Conservation (phyloP, 2,888 invertebrate genomes). For the Osmoderma eremita region DNA sequence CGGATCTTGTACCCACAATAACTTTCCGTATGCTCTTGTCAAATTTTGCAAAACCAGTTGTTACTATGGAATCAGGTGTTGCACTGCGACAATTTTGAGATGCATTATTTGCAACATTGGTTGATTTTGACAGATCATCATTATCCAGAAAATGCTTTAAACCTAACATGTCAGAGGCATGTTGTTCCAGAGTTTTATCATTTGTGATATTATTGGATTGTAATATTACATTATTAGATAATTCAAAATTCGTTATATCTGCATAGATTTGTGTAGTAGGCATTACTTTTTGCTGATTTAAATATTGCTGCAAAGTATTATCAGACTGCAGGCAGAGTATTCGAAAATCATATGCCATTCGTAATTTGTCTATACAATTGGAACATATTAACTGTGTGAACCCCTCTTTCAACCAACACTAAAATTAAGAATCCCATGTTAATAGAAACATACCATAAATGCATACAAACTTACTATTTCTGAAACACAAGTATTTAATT, state of each 20-base stretch:
- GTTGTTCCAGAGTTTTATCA: conserved; percentile 54
- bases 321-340: conserved; percentile 58
- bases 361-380: conserved; percentile 57
- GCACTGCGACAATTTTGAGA: conserved; percentile 51
- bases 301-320: conserved; percentile 55
- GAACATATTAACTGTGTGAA: conserved; percentile 58
- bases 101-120: conserved; percentile 49
- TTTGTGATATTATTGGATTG: conserved; percentile 47
- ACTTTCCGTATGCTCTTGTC: conserved; percentile 38
- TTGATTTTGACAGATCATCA: conserved; percentile 54
- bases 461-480: conserved; percentile 57
- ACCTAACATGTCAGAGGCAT: conserved; percentile 58
- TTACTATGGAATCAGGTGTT: conserved; percentile 49
- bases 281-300: conserved; percentile 52
- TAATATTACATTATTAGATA: conserved; percentile 47
- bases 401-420: conserved; percentile 59
- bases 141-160: conserved; percentile 60
- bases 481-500: conserved; percentile 58
- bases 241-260: conserved; percentile 55
- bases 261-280: conserved; percentile 44
- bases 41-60: conserved; percentile 37
- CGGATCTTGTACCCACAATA: conserved; percentile 28
- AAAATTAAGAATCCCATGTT: conserved; percentile 37
- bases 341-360: conserved; percentile 59
- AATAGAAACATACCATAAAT: not conserved